These are phyloP conservation scores for Datnioides undecimradiatus DNA, from an alignment of 2,113 vertebrate species.

Conservation along the genomic window DNA sequence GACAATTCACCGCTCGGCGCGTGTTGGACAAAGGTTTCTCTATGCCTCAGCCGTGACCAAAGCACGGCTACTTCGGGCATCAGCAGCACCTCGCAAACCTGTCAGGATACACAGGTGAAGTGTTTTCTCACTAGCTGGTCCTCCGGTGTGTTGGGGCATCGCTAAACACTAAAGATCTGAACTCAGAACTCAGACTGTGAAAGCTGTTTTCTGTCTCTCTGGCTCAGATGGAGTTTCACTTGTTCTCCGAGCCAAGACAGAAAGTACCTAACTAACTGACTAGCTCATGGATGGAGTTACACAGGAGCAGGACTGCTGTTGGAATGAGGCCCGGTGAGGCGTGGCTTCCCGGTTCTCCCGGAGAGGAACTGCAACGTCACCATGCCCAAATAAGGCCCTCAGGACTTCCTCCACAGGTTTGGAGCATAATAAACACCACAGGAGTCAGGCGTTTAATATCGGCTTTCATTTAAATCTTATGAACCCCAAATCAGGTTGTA, in stretches of 20 bases:
- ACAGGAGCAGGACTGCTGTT: constrained; percentile 64
- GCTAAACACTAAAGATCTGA: neutral
- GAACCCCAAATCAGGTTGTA: neutral
- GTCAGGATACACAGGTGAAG: constrained; percentile 6
- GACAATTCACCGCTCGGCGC: constrained; percentile 23
- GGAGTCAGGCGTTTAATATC: neutral
- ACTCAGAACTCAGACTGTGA: neutral
- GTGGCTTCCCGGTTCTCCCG: constrained; percentile 75
- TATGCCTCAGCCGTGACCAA: constrained; percentile 25
- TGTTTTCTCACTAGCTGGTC: constrained; percentile 2
- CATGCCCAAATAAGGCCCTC: constrained; percentile 80
- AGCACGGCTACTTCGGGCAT: constrained; percentile 5
- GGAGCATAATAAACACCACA: constrained; percentile 33
- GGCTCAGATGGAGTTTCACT: neutral
- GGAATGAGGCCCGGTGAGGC: constrained; percentile 70
- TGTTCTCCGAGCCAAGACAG: constrained; percentile 25
- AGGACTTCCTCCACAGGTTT: constrained; percentile 72
- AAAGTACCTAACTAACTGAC: constrained; percentile 65
- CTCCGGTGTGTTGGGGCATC: neutral
- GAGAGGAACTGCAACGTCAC: constrained; percentile 78
- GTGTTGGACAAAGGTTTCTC: constrained; percentile 3
- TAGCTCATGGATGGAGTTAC: constrained; percentile 51
- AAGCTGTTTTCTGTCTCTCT: neutral
- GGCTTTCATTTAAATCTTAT: neutral
- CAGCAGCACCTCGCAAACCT: constrained; percentile 29